phyloP scores from a whole-genome alignment of 2,113 vertebrate genomes.

The Oryzias woworae region DNA sequence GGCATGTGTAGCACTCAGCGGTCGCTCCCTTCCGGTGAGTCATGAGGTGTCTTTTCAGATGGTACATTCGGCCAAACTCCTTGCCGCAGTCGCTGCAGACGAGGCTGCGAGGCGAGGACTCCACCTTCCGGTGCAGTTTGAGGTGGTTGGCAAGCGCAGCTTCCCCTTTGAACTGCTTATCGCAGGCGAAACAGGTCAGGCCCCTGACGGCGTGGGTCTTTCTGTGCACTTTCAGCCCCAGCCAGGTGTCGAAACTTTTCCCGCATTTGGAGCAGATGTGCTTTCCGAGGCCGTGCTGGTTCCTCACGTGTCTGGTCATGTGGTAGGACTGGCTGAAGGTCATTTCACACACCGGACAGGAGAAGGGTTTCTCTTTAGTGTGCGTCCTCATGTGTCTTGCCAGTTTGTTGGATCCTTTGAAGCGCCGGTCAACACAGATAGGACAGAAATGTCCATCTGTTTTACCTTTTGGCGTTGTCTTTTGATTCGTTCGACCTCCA shows the following conservation, averaged over 20 bases:
- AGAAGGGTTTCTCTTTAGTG: constrained; percentile 70
- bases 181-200: constrained; percentile 52
- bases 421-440: constrained; percentile 46
- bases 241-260: constrained; percentile 40
- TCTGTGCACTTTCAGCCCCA: constrained; percentile 56
- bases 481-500: not conserved
- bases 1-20: constrained; percentile 45
- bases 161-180: constrained; percentile 59
- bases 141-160: constrained; percentile 43
- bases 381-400: constrained; percentile 68
- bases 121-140: constrained; percentile 40
- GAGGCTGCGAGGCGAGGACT: constrained; percentile 30
- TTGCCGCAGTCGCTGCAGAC: constrained; percentile 62
- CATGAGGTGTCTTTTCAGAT: constrained; percentile 63
- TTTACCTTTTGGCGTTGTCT: not conserved
- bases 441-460: constrained; percentile 55
- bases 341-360: constrained; percentile 50
- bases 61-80: constrained; percentile 57
- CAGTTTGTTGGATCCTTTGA: constrained; percentile 60
- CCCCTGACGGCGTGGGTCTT: constrained; percentile 38
- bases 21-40: constrained; percentile 44
- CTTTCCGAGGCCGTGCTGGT: constrained; percentile 48
- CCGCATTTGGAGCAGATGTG: constrained; percentile 63
- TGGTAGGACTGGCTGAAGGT: constrained; percentile 70
- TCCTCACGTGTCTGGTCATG: constrained; percentile 66